Evolutionary conservation across 2,113 vertebrate species (phyloP).

Genomic region (Aramus guarauna): DNA sequence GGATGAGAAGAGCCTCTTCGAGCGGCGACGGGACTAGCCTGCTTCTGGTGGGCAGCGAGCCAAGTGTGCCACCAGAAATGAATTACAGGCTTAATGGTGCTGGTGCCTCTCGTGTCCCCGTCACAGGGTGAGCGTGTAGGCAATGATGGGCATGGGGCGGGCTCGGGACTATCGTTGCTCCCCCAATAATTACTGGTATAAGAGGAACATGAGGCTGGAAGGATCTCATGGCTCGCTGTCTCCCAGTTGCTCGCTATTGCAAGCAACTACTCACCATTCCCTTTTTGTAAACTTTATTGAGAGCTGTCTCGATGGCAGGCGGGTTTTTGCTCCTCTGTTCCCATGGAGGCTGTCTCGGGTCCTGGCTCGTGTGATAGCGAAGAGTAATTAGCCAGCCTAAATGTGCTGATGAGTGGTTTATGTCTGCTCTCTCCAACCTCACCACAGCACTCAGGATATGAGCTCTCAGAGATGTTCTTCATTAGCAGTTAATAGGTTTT

Average conservation of each 20-base stretch:
- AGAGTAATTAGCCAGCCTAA: background rate
- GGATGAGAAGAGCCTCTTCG: background rate
- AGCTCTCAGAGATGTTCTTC: background rate
- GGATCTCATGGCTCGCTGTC: background rate
- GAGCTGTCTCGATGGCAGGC: background rate
- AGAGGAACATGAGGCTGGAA: background rate
- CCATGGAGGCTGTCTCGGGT: background rate
- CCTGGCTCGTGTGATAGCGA: background rate
- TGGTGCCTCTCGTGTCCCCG: background rate
- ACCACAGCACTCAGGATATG: background rate
- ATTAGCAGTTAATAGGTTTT: background rate
- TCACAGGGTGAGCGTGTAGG: background rate
- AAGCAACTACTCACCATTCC: background rate
- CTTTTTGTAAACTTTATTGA: background rate
- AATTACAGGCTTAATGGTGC: background rate
- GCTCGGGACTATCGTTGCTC: background rate
- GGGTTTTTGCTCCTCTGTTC: background rate
- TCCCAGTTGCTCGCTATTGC: background rate
- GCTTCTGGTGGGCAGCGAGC: background rate
- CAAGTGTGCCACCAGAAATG: background rate
- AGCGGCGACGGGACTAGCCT: background rate
- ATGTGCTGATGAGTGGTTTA: background rate
- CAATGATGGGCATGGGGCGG: background rate
- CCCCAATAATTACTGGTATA: background rate
- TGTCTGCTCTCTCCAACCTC: background rate